Conservation (phyloP, 2,113 vertebrate species). For the Hippocampus abdominalis region DNA sequence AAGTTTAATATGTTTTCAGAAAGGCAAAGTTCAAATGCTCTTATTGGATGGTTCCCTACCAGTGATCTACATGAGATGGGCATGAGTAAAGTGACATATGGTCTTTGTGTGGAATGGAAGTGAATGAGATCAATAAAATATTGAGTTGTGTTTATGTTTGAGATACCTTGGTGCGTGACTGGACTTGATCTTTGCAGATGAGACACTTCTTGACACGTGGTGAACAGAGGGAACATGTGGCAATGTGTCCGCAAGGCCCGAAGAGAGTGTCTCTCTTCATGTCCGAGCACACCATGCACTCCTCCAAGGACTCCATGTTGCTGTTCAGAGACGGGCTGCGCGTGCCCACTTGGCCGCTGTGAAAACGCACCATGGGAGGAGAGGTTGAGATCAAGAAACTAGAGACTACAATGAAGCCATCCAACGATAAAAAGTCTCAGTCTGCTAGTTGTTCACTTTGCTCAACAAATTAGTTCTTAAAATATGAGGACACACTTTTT, state of each 20-base stretch:
- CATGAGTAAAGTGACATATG: no score
- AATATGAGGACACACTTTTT: no score
- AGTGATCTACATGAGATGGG: no score
- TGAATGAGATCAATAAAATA: neutral
- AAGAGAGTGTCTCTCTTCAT: conserved; percentile 98
- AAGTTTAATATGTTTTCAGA: no score
- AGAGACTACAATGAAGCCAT: neutral
- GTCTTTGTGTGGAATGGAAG: neutral
- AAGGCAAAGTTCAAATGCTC: no score
- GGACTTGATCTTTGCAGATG: conserved; percentile 98
- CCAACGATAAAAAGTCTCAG: neutral
- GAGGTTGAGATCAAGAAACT: neutral
- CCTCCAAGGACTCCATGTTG: conserved; percentile 95
- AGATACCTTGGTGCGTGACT: conserved; percentile 95
- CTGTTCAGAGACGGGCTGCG: conserved; percentile 94
- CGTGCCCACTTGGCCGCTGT: conserved; percentile 92
- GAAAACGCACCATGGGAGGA: neutral
- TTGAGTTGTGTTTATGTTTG: neutral
- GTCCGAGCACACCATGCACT: conserved; percentile 99
- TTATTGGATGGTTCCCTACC: no score
- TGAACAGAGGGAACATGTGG: conserved; percentile 97
- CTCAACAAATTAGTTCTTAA: no score
- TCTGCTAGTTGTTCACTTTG: neutral
- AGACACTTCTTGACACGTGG: conserved; percentile 98
- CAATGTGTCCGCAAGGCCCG: conserved; percentile 97